Conservation (phyloP, 2,888 invertebrate genomes). For the Gari tellinella region DNA sequence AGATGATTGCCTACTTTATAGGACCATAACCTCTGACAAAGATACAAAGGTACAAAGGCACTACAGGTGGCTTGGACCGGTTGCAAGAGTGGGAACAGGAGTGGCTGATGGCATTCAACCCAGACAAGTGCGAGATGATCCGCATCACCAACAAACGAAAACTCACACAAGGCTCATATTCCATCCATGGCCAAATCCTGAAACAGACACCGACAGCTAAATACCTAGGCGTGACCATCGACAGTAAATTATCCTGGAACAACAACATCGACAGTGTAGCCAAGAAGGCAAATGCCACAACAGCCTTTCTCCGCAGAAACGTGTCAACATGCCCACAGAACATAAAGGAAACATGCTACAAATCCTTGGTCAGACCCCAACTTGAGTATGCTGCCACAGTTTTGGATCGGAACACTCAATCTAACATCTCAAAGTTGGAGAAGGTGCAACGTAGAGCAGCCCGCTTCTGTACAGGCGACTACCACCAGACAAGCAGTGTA, state of each 20-base stretch:
- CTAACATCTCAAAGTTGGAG: constrained; percentile 28
- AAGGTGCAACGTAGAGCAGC: constrained; percentile 45
- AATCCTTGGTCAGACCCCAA: constrained; percentile 33
- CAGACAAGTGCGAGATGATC: constrained; percentile 46
- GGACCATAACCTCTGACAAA: constrained; percentile 11
- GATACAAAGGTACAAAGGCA: constrained; percentile 12
- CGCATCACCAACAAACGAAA: constrained; percentile 32
- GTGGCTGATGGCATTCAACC: constrained; percentile 45
- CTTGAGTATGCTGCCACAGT: constrained; percentile 41
- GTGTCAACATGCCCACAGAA: constrained; percentile 10
- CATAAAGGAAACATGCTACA: constrained; percentile 34
- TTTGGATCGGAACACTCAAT: constrained; percentile 30
- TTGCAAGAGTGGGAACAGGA: constrained; percentile 32
- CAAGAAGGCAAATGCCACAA: constrained; percentile 32
- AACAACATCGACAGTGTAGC: constrained; percentile 6
- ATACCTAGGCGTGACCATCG: constrained; percentile 21
- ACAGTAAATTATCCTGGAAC: constrained; percentile 30
- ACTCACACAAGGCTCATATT: neutral
- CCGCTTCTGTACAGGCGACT: constrained; percentile 25
- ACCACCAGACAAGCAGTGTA: constrained; percentile 34
- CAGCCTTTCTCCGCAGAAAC: constrained; percentile 33
- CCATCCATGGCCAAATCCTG: constrained; percentile 17
- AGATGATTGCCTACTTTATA: constrained; percentile 54
- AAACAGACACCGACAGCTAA: constrained; percentile 3
- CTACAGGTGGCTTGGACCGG: constrained; percentile 41